Evolutionary conservation across 2,888 invertebrate genomes (phyloP).

Genomic region (Spisula subtruncata): DNA sequence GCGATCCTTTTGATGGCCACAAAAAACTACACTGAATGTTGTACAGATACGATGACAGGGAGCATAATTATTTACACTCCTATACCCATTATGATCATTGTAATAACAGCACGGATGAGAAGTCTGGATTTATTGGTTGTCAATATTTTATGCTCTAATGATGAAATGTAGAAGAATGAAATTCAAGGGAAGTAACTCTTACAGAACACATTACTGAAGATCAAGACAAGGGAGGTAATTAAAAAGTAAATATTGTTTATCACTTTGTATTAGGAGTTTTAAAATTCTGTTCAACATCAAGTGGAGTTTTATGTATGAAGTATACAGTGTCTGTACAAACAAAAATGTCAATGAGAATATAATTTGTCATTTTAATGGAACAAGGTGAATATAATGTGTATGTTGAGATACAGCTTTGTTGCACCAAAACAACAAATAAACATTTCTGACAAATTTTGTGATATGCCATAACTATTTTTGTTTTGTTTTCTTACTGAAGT

Average conservation of each 20-base stretch:
- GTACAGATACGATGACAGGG: not conserved
- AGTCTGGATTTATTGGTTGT: not conserved
- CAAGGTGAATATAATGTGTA: no score
- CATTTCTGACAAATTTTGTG: no score
- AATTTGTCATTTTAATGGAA: no score
- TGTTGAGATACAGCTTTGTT: no score
- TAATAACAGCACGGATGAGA: slow-evolving; percentile 7
- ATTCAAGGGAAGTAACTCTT: slow-evolving; percentile 16
- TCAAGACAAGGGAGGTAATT: not conserved
- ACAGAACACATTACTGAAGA: not conserved
- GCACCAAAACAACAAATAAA: no score
- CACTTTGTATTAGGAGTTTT: no score
- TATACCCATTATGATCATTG: not conserved
- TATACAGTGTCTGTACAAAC: no score
- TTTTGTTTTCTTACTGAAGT: no score
- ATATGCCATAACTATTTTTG: no score
- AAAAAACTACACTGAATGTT: not conserved
- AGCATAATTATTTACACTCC: not conserved
- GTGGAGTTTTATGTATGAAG: no score
- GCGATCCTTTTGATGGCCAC: not conserved
- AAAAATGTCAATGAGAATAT: no score
- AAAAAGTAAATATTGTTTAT: not conserved
- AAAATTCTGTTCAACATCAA: no score
- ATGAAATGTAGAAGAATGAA: not conserved
- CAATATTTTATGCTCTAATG: not conserved